Evolutionary conservation across 2,797 vertebrate genomes (phyloP).

Genomic region (Sebastes alutus): DNA sequence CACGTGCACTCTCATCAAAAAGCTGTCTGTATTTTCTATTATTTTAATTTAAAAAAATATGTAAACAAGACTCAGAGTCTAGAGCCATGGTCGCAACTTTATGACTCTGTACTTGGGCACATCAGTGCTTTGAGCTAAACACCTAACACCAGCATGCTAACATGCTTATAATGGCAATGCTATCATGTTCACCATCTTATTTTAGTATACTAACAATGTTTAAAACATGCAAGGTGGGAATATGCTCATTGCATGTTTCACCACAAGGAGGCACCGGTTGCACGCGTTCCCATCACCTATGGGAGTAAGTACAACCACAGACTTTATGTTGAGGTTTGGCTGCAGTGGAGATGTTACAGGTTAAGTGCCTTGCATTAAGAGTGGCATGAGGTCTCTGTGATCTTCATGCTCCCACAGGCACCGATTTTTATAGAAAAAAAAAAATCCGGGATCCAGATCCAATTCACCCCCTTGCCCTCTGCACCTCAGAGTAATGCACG

Average conservation of each 20-base stretch:
- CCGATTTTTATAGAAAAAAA: neutral
- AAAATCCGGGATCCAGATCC: neutral
- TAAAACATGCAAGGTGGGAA: neutral
- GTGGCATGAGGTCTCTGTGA: neutral
- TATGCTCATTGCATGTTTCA: neutral
- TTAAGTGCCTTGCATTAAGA: neutral
- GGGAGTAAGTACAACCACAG: neutral
- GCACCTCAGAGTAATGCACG: no score
- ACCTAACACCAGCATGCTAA: neutral
- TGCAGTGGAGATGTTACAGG: neutral
- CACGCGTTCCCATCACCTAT: neutral
- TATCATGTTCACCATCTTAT: neutral
- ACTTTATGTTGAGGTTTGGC: neutral
- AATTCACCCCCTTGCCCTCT: neutral
- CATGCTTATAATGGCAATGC: neutral
- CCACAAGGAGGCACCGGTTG: constrained; percentile 33
- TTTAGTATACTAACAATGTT: neutral
- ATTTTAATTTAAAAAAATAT: no score
- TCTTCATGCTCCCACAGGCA: neutral
- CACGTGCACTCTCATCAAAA: neutral
- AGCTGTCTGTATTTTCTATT: neutral
- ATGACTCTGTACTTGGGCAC: neutral
- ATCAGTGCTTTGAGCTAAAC: neutral
- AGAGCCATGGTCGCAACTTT: neutral
- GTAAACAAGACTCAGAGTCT: neutral